Evolutionary conservation across 2,888 invertebrate genomes (phyloP).

Genomic region (Melinaea menophilus): DNA sequence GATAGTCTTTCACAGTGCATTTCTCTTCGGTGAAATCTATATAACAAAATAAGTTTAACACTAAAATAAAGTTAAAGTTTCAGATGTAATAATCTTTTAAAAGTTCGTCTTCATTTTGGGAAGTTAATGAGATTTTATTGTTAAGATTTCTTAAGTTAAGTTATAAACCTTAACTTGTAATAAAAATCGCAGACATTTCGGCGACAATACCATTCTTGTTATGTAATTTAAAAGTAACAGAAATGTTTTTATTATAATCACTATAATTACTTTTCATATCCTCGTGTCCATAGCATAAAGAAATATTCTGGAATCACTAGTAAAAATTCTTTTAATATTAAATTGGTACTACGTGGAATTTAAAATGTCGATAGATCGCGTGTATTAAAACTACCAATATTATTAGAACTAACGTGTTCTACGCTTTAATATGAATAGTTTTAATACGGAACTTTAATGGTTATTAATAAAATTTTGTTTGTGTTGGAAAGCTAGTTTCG

Average conservation of each 20-base stretch:
- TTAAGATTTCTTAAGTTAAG: not conserved
- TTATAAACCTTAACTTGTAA: not conserved
- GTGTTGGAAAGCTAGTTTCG: not conserved
- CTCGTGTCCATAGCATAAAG: not conserved
- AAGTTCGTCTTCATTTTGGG: not conserved
- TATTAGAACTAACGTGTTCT: not conserved
- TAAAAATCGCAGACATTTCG: not conserved
- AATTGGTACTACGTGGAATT: conserved; percentile 12
- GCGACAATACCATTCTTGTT: not conserved
- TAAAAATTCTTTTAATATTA: conserved; percentile 11
- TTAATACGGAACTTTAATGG: not conserved
- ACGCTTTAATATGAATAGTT: not conserved
- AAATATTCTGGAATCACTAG: not conserved
- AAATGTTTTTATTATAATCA: too few relatives aligned
- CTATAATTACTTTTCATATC: too few relatives aligned
- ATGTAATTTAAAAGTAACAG: too few relatives aligned
- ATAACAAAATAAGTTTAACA: not conserved
- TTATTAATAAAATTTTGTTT: conserved; percentile 1
- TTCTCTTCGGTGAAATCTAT: not conserved
- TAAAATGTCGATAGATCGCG: conserved; percentile 15
- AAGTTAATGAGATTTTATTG: not conserved
- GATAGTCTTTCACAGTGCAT: conserved; percentile 19
- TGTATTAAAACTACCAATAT: not conserved
- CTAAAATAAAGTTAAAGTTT: not conserved
- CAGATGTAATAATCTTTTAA: not conserved